Conservation (phyloP, 2,797 vertebrate genomes). For the Amniataba percoides region DNA sequence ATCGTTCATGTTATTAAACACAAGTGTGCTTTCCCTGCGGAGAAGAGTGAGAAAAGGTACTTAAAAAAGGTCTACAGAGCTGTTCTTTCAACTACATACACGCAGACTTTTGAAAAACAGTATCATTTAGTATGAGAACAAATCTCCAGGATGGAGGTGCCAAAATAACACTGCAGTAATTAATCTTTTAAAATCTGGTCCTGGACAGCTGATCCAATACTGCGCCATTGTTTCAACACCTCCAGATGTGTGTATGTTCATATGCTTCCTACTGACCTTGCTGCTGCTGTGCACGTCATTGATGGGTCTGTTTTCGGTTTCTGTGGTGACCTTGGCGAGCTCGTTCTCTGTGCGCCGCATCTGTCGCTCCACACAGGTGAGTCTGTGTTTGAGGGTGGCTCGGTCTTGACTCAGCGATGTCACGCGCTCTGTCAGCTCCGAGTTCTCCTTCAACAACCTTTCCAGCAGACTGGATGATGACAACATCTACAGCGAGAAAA, state of each 20-base stretch:
- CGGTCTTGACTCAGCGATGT: constrained; percentile 82
- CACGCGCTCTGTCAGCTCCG: constrained; percentile 80
- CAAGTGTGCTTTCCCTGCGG: background rate
- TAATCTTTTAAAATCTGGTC: background rate
- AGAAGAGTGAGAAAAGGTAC: background rate
- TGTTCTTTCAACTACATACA: too few relatives aligned
- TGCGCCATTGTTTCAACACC: too few relatives aligned
- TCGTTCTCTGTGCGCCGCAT: constrained; percentile 82
- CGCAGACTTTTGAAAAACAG: too few relatives aligned
- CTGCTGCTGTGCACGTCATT: constrained; percentile 71
- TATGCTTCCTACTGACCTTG: constrained; percentile 84
- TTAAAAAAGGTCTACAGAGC: too few relatives aligned
- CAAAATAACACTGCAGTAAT: background rate
- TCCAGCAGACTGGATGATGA: constrained; percentile 79
- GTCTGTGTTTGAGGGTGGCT: constrained; percentile 79
- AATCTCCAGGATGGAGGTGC: background rate
- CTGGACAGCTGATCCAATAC: too few relatives aligned
- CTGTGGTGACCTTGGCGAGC: constrained; percentile 65
- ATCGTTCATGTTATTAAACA: background rate
- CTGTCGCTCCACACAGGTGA: constrained; percentile 81
- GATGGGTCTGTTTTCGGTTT: constrained; percentile 84
- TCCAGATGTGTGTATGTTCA: background rate
- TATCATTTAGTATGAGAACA: too few relatives aligned
- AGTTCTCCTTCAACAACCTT: constrained; percentile 85
- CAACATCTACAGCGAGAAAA: constrained; percentile 31